Evolutionary conservation across 2,113 vertebrate species (phyloP).

Genomic region (Rafetus swinhoei): DNA sequence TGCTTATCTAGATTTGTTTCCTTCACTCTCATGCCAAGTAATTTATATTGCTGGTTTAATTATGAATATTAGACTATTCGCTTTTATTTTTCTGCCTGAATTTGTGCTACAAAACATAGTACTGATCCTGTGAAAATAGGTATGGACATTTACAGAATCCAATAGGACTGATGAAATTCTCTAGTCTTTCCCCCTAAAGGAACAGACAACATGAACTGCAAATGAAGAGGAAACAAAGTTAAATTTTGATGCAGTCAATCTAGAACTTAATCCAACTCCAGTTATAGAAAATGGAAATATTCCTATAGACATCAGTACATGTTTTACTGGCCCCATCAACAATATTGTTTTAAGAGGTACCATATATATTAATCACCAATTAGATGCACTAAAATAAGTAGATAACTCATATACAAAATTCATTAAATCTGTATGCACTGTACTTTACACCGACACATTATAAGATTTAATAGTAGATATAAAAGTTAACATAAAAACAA

Average conservation of each 20-base stretch:
- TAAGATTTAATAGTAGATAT: neutral
- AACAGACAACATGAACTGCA: neutral
- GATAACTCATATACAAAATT: neutral
- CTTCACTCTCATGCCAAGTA: too few relatives aligned
- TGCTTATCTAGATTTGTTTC: too few relatives aligned
- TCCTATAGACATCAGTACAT: neutral
- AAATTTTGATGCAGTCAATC: neutral
- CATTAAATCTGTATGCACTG: neutral
- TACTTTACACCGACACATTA: neutral
- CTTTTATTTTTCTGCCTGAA: neutral
- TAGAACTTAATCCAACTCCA: neutral
- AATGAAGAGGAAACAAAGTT: neutral
- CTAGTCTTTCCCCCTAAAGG: neutral
- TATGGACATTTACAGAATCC: neutral
- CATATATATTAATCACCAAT: neutral
- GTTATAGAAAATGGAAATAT: neutral
- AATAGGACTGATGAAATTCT: neutral
- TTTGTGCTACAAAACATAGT: neutral
- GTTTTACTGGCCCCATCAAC: neutral
- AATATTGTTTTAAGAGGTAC: neutral
- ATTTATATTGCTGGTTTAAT: too few relatives aligned
- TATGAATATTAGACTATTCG: neutral
- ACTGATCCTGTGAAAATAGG: neutral
- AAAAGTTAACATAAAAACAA: neutral
- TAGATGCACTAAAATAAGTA: neutral